Evolutionary conservation across 1,140 invertebrate species (phyloP).

Genomic region (Pseudomyrmex concolor): DNA sequence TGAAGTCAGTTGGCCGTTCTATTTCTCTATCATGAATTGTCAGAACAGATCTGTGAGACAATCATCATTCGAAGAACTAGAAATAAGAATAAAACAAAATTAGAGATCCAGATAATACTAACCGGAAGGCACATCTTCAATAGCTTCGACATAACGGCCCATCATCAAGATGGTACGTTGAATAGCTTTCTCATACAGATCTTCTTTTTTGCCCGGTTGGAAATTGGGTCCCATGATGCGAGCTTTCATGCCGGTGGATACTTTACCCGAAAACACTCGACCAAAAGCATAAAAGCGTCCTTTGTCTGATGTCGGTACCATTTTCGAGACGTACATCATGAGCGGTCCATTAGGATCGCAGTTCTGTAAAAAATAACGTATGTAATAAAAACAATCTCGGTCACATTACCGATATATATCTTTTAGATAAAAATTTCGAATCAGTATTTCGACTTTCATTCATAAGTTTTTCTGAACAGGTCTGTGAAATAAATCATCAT

Average conservation of each 20-base stretch:
- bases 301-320: slow-evolving; percentile 99
- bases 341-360: slow-evolving; percentile 98
- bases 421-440: slow-evolving; percentile 17
- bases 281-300: slow-evolving; percentile 99
- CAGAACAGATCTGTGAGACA: slow-evolving; percentile 81
- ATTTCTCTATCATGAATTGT: slow-evolving; percentile 72
- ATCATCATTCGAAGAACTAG: slow-evolving; percentile 72
- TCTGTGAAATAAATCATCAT: slow-evolving; percentile 84
- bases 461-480: slow-evolving; percentile 82
- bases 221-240: slow-evolving; percentile 99
- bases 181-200: slow-evolving; percentile 99
- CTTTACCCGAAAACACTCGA: slow-evolving; percentile 99
- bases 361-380: slow-evolving; percentile 86
- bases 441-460: slow-evolving; percentile 80
- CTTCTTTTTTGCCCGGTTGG: slow-evolving; percentile 98
- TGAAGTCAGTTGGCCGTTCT: slow-evolving; percentile 76
- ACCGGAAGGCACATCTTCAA: slow-evolving; percentile 99
- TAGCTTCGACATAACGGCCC: slow-evolving; percentile 99
- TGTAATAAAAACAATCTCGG: slow-evolving; percentile 3
- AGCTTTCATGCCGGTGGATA: slow-evolving; percentile 97
- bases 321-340: slow-evolving; percentile 99
- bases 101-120: slow-evolving; percentile 62
- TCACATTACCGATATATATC: slow-evolving; percentile 8
- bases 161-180: slow-evolving; percentile 99
- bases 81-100: background rate